phyloP scores from a whole-genome alignment of 2,888 invertebrate species.

The Drosophila paranaensis region DNA sequence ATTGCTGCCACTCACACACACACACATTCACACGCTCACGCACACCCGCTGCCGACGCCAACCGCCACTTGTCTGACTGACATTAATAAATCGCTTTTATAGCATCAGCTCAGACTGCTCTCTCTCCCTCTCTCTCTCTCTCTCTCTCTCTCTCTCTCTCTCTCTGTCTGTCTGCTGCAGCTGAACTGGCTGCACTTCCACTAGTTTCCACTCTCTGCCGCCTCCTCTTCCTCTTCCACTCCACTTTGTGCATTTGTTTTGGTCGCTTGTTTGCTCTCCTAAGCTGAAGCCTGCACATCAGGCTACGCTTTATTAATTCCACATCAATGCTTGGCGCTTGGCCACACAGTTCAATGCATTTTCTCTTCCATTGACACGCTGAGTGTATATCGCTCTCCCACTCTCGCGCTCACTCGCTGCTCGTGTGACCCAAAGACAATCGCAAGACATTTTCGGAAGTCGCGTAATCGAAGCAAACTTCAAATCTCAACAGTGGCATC shows the following conservation, averaged over 20 bases:
- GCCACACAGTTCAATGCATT: conserved; percentile 61
- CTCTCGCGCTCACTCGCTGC: background rate
- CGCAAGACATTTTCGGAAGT: conserved; percentile 24
- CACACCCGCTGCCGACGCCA: conserved; percentile 44
- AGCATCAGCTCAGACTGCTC: conserved; percentile 58
- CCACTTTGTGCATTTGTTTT: conserved; percentile 19
- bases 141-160: no score
- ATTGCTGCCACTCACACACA: conserved; percentile 15
- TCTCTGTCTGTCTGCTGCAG: conserved; percentile 39
- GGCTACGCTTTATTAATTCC: conserved; percentile 72
- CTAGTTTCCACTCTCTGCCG: conserved; percentile 10
- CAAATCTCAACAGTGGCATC: conserved; percentile 45
- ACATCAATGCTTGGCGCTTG: conserved; percentile 64
- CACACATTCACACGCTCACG: background rate
- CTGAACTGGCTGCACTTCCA: conserved; percentile 44
- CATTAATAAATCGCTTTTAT: conserved; percentile 80
- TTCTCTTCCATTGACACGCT: conserved; percentile 7
- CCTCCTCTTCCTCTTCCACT: conserved; percentile 1
- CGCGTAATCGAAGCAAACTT: conserved; percentile 41
- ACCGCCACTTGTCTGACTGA: conserved; percentile 73
- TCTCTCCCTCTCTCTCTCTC: no score
- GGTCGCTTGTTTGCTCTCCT: conserved; percentile 57
- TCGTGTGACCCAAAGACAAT: conserved; percentile 36
- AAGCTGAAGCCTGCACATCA: conserved; percentile 40
- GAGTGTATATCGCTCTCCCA: background rate